Evolutionary conservation across 2,797 vertebrate species (phyloP).

Genomic region (Labroides dimidiatus): DNA sequence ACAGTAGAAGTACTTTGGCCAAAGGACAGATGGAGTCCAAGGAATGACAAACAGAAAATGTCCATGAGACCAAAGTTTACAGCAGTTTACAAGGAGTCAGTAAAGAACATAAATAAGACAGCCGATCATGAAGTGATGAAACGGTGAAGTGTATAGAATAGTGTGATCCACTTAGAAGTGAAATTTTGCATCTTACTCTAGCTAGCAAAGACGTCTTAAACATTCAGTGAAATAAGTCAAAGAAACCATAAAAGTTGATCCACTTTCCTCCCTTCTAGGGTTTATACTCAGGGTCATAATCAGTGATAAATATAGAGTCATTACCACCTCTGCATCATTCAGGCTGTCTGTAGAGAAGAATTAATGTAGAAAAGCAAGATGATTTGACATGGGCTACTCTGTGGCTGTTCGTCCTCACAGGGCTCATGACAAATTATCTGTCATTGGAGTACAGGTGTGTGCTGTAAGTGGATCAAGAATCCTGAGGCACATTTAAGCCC

Average conservation of each 20-base stretch:
- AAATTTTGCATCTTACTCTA: too few relatives aligned
- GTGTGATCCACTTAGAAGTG: too few relatives aligned
- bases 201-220: background rate
- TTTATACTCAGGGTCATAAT: background rate
- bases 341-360: background rate
- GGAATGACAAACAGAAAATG: too few relatives aligned
- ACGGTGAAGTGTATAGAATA: too few relatives aligned
- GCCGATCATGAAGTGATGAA: too few relatives aligned
- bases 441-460: slow-evolving; percentile 12
- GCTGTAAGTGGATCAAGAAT: slow-evolving; percentile 28
- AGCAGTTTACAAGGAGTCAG: too few relatives aligned
- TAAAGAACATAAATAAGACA: too few relatives aligned
- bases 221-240: background rate
- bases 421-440: slow-evolving; percentile 28
- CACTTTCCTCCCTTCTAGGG: background rate
- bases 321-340: background rate
- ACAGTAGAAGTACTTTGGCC: too few relatives aligned
- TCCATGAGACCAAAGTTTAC: too few relatives aligned
- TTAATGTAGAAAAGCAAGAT: background rate
- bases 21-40: too few relatives aligned
- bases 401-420: background rate
- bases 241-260: background rate
- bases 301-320: background rate
- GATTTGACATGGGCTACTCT: background rate
- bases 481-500: slow-evolving; percentile 33